A percentile compares a stretch with the other conserved stretches of the same genome.
phyloP scores from a whole-genome alignment of 2,888 invertebrate species.

The Agriotes lineatus region DNA sequence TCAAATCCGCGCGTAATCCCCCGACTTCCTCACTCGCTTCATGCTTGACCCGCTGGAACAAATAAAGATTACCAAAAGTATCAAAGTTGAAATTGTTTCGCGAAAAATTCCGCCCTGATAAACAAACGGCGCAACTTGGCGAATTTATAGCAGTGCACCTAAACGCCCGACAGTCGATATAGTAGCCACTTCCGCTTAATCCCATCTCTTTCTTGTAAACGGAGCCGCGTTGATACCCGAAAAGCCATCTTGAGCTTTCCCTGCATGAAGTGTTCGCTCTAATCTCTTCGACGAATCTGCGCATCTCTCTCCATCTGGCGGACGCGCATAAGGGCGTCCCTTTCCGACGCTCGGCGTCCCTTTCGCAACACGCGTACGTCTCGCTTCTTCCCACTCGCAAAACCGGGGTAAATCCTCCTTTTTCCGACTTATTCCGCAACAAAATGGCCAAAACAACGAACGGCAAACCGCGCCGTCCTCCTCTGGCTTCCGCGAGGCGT shows the following conservation, averaged over 20 bases:
- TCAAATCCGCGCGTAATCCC: too few species aligned
- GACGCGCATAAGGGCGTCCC: conserved; percentile 19
- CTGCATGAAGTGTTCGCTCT: conserved; percentile 34
- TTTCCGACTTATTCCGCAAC: conserved; percentile 29
- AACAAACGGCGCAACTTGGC: conserved; percentile 8
- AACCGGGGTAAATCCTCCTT: conserved; percentile 16
- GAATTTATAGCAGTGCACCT: conserved; percentile 16
- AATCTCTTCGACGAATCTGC: conserved; percentile 29
- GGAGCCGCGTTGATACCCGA: conserved; percentile 37
- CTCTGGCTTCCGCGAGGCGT: neutral
- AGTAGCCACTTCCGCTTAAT: conserved; percentile 37
- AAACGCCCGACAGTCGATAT: conserved; percentile 27
- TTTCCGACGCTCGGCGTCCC: neutral
- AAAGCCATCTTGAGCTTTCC: conserved; percentile 39
- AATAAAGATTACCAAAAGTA: neutral
- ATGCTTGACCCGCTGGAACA: neutral
- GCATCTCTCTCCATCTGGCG: too few species aligned
- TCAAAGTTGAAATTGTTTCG: neutral
- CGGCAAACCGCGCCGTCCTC: conserved; percentile 4
- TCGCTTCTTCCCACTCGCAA: conserved; percentile 16
- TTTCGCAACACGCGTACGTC: neutral
- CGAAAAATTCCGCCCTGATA: neutral
- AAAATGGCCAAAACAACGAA: conserved; percentile 25
- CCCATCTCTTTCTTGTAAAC: conserved; percentile 37
- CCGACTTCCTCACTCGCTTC: too few species aligned